Evolutionary conservation across 2,888 invertebrate genomes (phyloP).

Genomic region (Neocrepidodera transversa): DNA sequence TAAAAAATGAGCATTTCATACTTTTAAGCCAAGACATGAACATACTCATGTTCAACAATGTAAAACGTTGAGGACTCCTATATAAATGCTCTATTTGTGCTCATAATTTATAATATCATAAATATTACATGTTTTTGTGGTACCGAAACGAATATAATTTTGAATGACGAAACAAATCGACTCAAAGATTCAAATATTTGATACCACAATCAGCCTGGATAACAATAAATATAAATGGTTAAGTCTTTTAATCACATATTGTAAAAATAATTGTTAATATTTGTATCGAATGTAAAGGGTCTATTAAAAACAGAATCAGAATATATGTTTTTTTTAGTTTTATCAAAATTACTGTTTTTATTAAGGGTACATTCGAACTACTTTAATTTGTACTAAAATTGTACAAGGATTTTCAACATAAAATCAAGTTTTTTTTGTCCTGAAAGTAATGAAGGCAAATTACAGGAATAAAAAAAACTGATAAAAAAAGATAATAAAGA

Average conservation of each 20-base stretch:
- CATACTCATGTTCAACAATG: conserved; percentile 8
- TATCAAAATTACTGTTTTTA: no score
- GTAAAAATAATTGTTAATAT: conserved; percentile 16
- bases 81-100: conserved; percentile 9
- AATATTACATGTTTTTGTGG: not conserved
- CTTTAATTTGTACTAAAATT: no score
- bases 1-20: not conserved
- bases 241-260: conserved; percentile 21
- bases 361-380: no score
- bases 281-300: not conserved
- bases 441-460: no score
- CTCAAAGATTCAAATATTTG: no score
- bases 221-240: conserved; percentile 21
- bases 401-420: no score
- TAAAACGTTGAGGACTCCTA: conserved; percentile 4
- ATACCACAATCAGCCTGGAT: conserved; percentile 7
- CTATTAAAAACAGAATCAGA: not conserved
- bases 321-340: no score
- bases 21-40: not conserved
- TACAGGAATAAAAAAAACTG: no score
- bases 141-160: not conserved
- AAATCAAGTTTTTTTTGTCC: no score
- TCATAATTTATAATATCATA: conserved; percentile 11
- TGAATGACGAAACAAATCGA: no score
- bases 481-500: no score